These are phyloP conservation scores for Amazona vittata DNA, from an alignment of 2,113 vertebrate genomes.

Conservation along the genomic window DNA sequence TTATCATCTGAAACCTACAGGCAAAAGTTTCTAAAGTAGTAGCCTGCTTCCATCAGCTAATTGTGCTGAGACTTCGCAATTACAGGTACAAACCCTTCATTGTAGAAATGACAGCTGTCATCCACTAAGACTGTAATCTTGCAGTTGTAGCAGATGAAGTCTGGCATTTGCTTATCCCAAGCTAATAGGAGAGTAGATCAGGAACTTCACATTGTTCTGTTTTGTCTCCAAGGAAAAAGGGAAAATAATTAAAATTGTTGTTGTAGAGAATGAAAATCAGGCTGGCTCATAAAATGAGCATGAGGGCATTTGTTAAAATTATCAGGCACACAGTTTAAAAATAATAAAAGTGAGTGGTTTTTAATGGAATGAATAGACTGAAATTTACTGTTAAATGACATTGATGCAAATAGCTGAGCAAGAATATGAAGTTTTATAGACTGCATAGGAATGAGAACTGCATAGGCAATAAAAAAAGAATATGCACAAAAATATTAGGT, in stretches of 20 bases:
- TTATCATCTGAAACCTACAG: background rate
- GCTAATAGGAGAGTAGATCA: background rate
- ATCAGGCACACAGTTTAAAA: background rate
- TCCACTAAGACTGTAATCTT: background rate
- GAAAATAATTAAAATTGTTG: conserved; percentile 18
- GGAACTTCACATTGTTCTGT: background rate
- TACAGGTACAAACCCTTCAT: background rate
- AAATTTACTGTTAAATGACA: conserved; percentile 1
- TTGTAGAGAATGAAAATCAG: conserved; percentile 17
- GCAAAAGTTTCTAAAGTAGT: background rate
- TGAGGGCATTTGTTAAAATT: background rate
- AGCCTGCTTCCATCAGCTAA: background rate
- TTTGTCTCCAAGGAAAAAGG: background rate
- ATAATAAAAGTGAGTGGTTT: background rate
- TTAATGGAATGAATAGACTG: background rate
- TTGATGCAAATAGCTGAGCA: background rate
- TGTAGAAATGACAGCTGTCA: background rate
- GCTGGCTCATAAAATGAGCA: background rate
- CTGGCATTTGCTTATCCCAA: background rate
- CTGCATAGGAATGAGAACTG: background rate
- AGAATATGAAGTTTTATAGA: background rate
- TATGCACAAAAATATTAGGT: background rate
- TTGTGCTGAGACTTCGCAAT: background rate
- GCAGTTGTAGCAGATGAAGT: background rate
- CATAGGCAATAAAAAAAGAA: background rate